Base-by-base conservation (phyloP, 2,888 invertebrate species). In the Phorcus lineatus region DNA sequence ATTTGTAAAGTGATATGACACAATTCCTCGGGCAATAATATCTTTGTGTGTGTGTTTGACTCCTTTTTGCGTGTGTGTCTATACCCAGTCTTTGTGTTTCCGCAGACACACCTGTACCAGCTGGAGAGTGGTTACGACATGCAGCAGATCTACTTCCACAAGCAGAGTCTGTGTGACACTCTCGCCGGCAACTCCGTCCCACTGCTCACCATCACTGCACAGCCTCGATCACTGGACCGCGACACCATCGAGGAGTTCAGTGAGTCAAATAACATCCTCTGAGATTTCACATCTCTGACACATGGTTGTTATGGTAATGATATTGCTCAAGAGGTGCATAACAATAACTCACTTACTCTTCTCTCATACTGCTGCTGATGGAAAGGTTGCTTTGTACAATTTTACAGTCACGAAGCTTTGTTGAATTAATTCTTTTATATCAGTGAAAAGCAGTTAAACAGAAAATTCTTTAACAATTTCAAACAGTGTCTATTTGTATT, bases 151-250 rank as follows among this genome's bases (percentile, higher is more conserved):
- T 95, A 95, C 91, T 95, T 95, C 84, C 94, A 95, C 2, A 94
- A 94, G 55, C 96, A 96, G 89, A 94, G 95, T 2, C 94, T 97
- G 55, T 96, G 96, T 91, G 94, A 95, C 85, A 96, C 96, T 16
- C 93, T 96, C 53, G 95, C 95, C 87, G 95, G 94, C 83, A 97
- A 97, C 92, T 95, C 95, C 88, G 95, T 96, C 67, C 96, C 96
- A 47, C 89, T 97, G 74, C 91, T 97, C 28, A 97, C 97, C 2
- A 95, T 97, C 79, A 96, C 97, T 1, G 92, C 93, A 28, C 86
- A 89, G 79, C 92, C 92, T 0, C 86, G 86, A 31, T 79, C 86
- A 1, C 78, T 83, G 13, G 86, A 84, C 82, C 84, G 80, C 36
- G 90, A 91, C 13, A 83, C 86, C 62, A 81, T 90, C 19, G 89